phyloP scores from a whole-genome alignment of 2,113 vertebrate species.

The Eidolon helvum region DNA sequence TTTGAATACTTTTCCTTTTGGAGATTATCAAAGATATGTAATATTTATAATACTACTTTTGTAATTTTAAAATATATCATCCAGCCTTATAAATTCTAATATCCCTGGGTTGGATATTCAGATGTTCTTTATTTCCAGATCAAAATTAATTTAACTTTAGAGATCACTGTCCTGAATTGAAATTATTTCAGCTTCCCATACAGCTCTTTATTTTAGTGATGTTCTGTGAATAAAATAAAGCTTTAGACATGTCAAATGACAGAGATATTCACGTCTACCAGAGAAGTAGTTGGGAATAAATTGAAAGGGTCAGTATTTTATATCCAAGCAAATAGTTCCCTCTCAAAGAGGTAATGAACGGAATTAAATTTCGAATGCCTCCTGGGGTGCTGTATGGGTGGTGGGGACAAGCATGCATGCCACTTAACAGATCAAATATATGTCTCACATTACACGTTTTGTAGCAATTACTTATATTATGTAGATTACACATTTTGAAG shows the following conservation, averaged over 20 bases:
- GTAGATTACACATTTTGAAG: not conserved
- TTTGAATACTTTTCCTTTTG: not conserved
- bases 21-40: not conserved
- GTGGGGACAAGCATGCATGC: rapidly evolving
- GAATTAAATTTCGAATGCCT: not conserved
- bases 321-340: not conserved
- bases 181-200: not conserved
- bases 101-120: not conserved
- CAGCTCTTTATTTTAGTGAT: rapidly evolving
- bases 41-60: not conserved
- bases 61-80: not conserved
- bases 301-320: not conserved
- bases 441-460: not conserved
- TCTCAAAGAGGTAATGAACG: not conserved
- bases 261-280: not conserved
- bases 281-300: not conserved
- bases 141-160: not conserved
- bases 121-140: not conserved
- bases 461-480: not conserved
- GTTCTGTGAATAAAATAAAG: not conserved
- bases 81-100: not conserved
- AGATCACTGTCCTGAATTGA: not conserved
- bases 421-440: not conserved
- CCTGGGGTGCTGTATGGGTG: rapidly evolving
- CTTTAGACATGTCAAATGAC: not conserved